Percentiles rank a stretch among this genome's conserved stretches.
Conservation (phyloP, 64 coral and sea anemone species). For the Montipora cactus region DNA sequence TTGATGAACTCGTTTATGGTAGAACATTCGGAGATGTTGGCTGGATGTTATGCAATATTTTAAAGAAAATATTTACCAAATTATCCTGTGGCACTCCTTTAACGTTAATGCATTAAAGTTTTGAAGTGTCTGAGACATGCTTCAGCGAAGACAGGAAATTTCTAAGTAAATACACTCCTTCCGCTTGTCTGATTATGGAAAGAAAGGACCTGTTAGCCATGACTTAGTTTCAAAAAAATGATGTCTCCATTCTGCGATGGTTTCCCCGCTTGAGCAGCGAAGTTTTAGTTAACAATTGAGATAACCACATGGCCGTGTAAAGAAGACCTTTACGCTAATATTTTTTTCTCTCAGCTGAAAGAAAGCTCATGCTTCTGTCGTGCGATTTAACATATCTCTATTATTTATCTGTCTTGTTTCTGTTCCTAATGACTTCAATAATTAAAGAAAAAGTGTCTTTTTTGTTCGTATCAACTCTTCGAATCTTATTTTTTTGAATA, state of each 20-base stretch:
- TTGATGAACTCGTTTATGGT: too few relatives aligned
- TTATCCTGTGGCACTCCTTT: not conserved
- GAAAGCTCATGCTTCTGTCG: not conserved
- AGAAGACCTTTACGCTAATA: not conserved
- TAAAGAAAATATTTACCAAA: not conserved
- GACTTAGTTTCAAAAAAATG: not conserved
- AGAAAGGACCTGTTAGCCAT: not conserved
- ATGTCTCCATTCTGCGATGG: not conserved
- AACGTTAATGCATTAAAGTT: not conserved
- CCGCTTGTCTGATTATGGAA: not conserved
- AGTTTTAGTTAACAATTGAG: not conserved
- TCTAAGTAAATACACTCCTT: not conserved
- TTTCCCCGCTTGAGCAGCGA: not conserved
- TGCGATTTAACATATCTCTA: not conserved
- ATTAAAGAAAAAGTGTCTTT: not conserved
- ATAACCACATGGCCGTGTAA: not conserved
- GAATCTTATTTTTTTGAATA: too few relatives aligned
- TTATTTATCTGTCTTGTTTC: too few relatives aligned
- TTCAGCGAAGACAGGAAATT: not conserved
- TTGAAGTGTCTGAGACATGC: not conserved
- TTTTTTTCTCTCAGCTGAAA: not conserved
- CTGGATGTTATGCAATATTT: too few relatives aligned
- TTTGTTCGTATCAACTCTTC: too few relatives aligned
- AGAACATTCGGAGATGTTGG: too few relatives aligned
- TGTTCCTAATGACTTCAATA: not conserved